Evolutionary conservation across 2,797 vertebrate genomes (phyloP).

Genomic region (Buphagus erythrorhynchus): DNA sequence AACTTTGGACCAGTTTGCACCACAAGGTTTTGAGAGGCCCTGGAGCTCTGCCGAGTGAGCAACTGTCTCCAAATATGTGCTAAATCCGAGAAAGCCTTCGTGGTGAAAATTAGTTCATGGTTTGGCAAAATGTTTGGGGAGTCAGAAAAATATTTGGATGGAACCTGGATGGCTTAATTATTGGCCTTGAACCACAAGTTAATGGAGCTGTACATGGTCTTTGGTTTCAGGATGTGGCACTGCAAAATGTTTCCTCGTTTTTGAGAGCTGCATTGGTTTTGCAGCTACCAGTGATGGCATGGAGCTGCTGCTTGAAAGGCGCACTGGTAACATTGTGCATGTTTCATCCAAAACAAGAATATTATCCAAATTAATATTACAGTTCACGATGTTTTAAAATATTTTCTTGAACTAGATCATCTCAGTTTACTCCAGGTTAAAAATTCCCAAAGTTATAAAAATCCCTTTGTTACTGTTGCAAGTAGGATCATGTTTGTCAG

Average conservation of each 20-base stretch:
- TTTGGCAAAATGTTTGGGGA: slow-evolving; percentile 59
- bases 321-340: background rate
- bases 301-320: background rate
- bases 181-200: slow-evolving; percentile 43
- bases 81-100: background rate
- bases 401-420: background rate
- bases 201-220: slow-evolving; percentile 29
- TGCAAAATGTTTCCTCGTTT: slow-evolving; percentile 10
- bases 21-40: background rate
- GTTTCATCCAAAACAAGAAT: background rate
- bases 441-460: background rate
- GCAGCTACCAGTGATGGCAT: background rate
- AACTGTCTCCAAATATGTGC: slow-evolving; percentile 43
- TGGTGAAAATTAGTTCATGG: slow-evolving; percentile 66
- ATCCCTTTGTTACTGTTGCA: background rate
- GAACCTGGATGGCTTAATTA: slow-evolving; percentile 39
- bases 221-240: slow-evolving; percentile 23
- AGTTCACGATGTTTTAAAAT: background rate
- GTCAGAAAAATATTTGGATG: slow-evolving; percentile 44
- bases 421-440: background rate
- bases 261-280: background rate
- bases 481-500: background rate
- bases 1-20: background rate
- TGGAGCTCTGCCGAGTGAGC: slow-evolving; percentile 51
- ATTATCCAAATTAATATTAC: background rate